Conservation (phyloP, 2,113 vertebrate species). For the Ibidorhyncha struthersii region DNA sequence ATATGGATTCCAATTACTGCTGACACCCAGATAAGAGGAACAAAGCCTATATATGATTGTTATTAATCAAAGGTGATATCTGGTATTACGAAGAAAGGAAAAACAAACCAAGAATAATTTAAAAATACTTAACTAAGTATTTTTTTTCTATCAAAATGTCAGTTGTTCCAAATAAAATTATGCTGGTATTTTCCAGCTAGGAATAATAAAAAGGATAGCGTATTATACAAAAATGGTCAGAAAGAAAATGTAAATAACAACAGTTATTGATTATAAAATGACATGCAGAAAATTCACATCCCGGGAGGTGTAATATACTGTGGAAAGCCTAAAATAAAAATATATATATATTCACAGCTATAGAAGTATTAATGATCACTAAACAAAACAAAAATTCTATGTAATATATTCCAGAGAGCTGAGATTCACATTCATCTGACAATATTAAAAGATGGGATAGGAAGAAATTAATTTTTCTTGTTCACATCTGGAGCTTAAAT, state of each 20-base stretch:
- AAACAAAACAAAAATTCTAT: background rate
- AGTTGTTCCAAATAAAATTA: conserved; percentile 17
- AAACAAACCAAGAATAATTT: conserved; percentile 33
- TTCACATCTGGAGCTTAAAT: conserved; percentile 49
- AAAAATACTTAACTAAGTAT: conserved; percentile 12
- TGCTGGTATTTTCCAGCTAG: background rate
- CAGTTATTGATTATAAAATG: background rate
- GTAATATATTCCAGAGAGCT: background rate
- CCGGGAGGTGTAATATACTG: background rate
- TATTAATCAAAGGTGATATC: conserved; percentile 75
- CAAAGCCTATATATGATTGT: conserved; percentile 71
- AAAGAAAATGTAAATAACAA: background rate
- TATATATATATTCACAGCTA: background rate
- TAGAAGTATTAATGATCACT: background rate
- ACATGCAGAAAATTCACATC: background rate
- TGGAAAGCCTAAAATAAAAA: background rate
- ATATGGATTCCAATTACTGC: conserved; percentile 82
- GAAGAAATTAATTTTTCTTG: conserved; percentile 60
- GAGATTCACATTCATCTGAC: background rate
- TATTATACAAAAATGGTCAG: background rate
- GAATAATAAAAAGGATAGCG: conserved; percentile 31
- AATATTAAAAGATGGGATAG: background rate
- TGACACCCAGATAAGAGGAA: conserved; percentile 77
- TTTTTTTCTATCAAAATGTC: conserved; percentile 13
- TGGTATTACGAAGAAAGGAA: conserved; percentile 22